Conservation (phyloP, 2,888 invertebrate genomes). For the Archips xylosteana region DNA sequence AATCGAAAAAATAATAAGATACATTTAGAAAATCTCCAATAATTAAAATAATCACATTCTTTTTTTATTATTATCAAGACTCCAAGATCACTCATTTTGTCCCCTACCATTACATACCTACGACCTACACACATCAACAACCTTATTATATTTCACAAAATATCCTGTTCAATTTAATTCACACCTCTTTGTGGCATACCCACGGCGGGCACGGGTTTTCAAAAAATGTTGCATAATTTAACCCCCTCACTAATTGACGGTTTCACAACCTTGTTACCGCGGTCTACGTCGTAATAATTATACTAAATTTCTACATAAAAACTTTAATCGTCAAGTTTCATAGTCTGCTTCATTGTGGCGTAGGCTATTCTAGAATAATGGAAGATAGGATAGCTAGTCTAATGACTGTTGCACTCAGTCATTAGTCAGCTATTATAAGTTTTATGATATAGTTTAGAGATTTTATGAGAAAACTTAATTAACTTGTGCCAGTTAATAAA, state of each 20-base stretch:
- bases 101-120: neutral
- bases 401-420: neutral
- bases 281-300: conserved; percentile 38
- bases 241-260: conserved; percentile 32
- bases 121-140: neutral
- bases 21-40: no score
- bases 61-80: no score
- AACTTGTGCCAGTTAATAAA: neutral
- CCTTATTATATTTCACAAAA: conserved; percentile 13
- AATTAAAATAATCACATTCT: no score
- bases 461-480: neutral
- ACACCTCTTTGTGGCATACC: neutral
- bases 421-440: neutral
- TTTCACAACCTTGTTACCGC: conserved; percentile 28
- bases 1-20: no score
- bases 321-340: conserved; percentile 44
- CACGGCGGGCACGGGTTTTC: conserved; percentile 11
- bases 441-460: neutral
- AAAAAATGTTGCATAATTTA: conserved; percentile 35
- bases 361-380: neutral
- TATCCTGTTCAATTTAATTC: conserved; percentile 2
- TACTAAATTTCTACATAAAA: conserved; percentile 40
- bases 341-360: conserved; percentile 33
- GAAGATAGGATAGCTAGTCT: conserved; percentile 3
- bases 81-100: neutral